Conservation (phyloP, 2,797 vertebrate genomes). For the Rhadinocentrus ornatus region DNA sequence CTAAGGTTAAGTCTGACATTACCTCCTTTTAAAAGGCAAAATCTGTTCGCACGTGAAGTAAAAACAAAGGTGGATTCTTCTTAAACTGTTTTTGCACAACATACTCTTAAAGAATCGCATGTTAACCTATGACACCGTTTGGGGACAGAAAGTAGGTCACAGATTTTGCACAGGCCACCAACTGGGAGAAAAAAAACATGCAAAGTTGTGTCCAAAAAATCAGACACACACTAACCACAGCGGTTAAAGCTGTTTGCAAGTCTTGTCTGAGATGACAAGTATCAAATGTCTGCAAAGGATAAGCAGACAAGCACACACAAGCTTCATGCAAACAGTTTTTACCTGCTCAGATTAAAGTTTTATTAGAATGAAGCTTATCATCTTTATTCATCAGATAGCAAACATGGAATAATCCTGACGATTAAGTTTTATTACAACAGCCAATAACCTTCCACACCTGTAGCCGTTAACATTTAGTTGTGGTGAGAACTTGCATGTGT, state of each 20-base stretch:
- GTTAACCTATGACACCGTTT: constrained; percentile 49
- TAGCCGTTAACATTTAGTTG: not conserved
- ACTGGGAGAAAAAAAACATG: constrained; percentile 6
- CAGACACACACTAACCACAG: constrained; percentile 5
- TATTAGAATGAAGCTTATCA: not conserved
- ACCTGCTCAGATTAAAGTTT: not conserved
- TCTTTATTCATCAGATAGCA: not conserved
- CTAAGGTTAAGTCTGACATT: constrained; percentile 14
- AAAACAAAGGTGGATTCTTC: not conserved
- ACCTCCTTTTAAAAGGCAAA: constrained; percentile 1
- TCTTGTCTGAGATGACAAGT: not conserved
- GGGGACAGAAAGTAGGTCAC: constrained; percentile 43
- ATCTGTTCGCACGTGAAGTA: constrained; percentile 20
- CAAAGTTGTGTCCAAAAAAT: constrained; percentile 13
- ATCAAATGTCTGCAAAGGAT: not conserved
- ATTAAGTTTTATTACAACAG: not conserved
- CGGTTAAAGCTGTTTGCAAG: constrained; percentile 40
- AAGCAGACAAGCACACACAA: not conserved
- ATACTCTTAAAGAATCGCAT: not conserved
- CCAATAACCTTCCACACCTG: not conserved
- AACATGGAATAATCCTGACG: not conserved
- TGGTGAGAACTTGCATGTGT: constrained; percentile 22
- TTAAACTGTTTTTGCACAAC: not conserved
- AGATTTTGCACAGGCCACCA: constrained; percentile 6
- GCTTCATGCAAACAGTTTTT: not conserved